Percentiles rank a stretch among this genome's conserved stretches.
Conservation (phyloP, 2,797 vertebrate species). For the Sus cebifrons region DNA sequence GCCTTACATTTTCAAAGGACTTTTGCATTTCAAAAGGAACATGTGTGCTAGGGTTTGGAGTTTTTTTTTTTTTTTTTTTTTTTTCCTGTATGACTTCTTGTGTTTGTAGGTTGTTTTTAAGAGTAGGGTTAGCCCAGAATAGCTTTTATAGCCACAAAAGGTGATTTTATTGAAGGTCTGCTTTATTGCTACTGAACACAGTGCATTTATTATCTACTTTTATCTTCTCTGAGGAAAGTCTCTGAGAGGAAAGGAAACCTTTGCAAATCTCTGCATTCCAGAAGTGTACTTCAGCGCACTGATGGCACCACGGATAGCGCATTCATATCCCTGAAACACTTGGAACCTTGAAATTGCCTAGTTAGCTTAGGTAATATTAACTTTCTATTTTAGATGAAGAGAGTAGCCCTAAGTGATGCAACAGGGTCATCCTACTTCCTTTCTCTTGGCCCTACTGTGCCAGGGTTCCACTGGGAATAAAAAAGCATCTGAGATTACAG, state of each 20-base stretch:
- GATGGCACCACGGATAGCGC: background rate
- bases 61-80: background rate
- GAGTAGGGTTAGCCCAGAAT: conserved; percentile 64
- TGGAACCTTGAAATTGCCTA: background rate
- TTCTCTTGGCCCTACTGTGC: background rate
- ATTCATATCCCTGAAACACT: background rate
- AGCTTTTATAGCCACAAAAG: conserved; percentile 76
- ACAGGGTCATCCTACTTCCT: background rate
- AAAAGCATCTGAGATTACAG: background rate
- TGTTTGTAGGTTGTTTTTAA: conserved; percentile 64
- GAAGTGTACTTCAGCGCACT: conserved; percentile 56
- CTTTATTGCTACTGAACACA: conserved; percentile 77
- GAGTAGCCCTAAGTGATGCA: background rate
- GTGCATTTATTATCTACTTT: conserved; percentile 75
- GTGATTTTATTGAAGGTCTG: conserved; percentile 78
- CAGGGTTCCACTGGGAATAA: background rate
- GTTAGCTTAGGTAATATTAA: background rate
- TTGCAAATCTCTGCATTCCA: conserved; percentile 70
- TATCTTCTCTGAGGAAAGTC: conserved; percentile 75
- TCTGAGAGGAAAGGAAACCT: conserved; percentile 67
- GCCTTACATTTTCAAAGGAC: conserved; percentile 10
- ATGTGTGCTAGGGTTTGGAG: background rate
- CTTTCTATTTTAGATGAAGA: conserved; percentile 14
- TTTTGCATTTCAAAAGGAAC: conserved; percentile 68
- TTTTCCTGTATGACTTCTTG: conserved; percentile 60